Conservation (phyloP, 2,888 invertebrate genomes). For the Cheilosia soror region DNA sequence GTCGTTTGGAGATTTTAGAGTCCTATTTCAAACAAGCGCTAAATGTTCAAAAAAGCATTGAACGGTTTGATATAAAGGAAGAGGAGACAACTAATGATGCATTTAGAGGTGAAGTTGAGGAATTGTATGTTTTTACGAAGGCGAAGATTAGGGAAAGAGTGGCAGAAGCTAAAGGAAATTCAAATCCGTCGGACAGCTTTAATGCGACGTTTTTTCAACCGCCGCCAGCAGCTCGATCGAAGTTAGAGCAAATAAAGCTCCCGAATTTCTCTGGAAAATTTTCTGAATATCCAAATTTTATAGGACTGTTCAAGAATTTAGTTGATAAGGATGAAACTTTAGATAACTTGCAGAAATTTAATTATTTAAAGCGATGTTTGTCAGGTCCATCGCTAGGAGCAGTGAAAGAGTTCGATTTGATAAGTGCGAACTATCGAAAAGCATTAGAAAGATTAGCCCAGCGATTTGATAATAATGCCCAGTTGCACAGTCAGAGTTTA, state of each 20-base stretch:
- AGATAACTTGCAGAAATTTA: background rate
- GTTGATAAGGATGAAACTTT: background rate
- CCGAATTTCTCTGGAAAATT: background rate
- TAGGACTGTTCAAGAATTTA: background rate
- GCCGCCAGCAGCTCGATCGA: background rate
- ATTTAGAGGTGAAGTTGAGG: conserved; percentile 2
- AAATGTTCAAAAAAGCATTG: background rate
- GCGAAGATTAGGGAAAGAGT: background rate
- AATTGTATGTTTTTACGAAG: too few relatives aligned
- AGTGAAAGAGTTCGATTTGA: background rate
- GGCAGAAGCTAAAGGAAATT: background rate
- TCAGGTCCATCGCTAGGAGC: background rate
- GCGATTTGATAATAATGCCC: background rate
- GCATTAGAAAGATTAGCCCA: background rate
- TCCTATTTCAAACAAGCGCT: conserved; percentile 3
- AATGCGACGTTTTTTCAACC: background rate
- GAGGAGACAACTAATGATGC: background rate
- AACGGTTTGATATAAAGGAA: too few relatives aligned
- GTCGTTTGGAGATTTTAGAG: too few relatives aligned
- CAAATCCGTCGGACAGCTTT: background rate
- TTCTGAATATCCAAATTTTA: conserved; percentile 2
- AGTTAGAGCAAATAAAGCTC: background rate
- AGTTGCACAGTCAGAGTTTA: too few relatives aligned
- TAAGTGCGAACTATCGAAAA: background rate
- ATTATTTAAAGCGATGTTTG: background rate